These are phyloP conservation scores for Drosophila pallidifrons DNA, from an alignment of 1,140 invertebrate genomes.

Conservation along the genomic window DNA sequence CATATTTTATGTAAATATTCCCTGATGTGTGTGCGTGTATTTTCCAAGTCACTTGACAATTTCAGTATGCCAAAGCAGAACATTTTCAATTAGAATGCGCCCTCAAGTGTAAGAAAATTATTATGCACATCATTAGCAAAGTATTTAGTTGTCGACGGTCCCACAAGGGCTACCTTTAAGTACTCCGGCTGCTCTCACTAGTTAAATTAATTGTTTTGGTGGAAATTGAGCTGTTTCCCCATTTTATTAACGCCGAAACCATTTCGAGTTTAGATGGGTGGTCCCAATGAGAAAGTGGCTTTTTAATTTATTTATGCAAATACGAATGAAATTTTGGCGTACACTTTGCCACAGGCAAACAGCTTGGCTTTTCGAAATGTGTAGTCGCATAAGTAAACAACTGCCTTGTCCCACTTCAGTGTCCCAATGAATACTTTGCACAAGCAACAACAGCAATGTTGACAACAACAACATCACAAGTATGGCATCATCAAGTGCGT, in stretches of 20 bases:
- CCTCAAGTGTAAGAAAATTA: conserved; percentile 72
- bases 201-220: conserved; percentile 69
- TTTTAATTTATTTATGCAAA: conserved; percentile 76
- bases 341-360: conserved; percentile 47
- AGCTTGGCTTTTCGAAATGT: conserved; percentile 29
- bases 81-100: conserved; percentile 69
- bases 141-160: conserved; percentile 54
- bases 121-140: conserved; percentile 78
- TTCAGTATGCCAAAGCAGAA: conserved; percentile 20
- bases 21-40: background rate
- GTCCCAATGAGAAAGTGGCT: conserved; percentile 25
- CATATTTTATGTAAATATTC: background rate
- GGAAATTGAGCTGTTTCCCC: conserved; percentile 73
- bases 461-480: conserved; percentile 24
- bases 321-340: conserved; percentile 56
- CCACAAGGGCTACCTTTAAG: conserved; percentile 21
- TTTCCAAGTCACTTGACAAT: conserved; percentile 25
- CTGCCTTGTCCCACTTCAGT: conserved; percentile 3
- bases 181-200: conserved; percentile 39
- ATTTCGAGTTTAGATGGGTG: conserved; percentile 3
- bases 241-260: conserved; percentile 49
- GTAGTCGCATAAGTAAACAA: conserved; percentile 59
- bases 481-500: conserved; percentile 44
- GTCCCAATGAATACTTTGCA: conserved; percentile 19
- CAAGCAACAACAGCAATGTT: conserved; percentile 19